Evolutionary conservation across 2,113 vertebrate genomes (phyloP), one percentile per base, ranked within the genome.

Genomic region (Istiophorus platypterus): DNA sequence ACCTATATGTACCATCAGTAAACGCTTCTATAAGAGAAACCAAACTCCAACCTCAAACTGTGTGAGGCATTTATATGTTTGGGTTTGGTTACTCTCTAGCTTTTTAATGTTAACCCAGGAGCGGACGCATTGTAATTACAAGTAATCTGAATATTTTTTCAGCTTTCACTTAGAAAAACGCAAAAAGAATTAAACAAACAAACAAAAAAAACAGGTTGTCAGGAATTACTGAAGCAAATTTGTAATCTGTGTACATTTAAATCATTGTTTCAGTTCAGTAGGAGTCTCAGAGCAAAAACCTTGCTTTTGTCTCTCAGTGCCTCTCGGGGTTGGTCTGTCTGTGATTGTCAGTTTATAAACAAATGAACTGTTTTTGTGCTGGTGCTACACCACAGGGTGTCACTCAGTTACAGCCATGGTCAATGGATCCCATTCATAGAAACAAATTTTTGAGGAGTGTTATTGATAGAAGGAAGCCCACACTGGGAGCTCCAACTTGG

Each of bases 321-420:
- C 51, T 72, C 64, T 77, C 66, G 51, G 65, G 45, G 70, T 76
- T 24, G 29, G 62, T 31, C 78, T 45, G 77, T 34, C 66, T 57
- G 80, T 91, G 90, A 93, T 88, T 92, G 90, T 92, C 91, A 91
- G 85, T 45, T 85, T 76, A 86, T 92, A 91, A 92, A 92, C 90
- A 92, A 86, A 88, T 82, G 86, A 84, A 78, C 65, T 80, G n/a
- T 82, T 84, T 81, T 54, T 73, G 82, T 74, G 82, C 82, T 64
- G 86, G 84, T 47, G 57, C 59, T 39, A 10, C 81, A 81, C 88
- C 88, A 74, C 74, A 63, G 85, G 90, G 83, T 89, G 90, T 90
- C 89, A 91, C 68, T 92, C 88, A 88, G 67, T 51, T 54, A 58
- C 67, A 70, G 74, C 78, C 18, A 3, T 64, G 84, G 84, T 93